Conservation (phyloP, 2,113 vertebrate genomes). For the Glaucomys volans region DNA sequence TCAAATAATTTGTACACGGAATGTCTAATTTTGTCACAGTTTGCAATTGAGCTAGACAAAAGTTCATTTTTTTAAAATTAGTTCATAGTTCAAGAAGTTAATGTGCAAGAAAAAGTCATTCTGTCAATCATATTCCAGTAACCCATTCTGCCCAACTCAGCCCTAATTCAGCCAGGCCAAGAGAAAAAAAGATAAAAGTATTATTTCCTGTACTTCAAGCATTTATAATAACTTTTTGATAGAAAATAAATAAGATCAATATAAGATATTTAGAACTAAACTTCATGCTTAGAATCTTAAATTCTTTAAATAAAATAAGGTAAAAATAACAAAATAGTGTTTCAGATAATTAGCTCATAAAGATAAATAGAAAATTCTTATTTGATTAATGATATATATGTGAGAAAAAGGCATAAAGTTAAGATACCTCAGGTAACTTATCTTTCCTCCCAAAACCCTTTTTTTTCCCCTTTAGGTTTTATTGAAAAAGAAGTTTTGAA, state of each 20-base stretch:
- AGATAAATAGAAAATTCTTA: conserved; percentile 10
- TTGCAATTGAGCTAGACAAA: neutral
- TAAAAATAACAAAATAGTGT: conserved; percentile 23
- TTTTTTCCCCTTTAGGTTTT: neutral
- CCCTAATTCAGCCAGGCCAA: neutral
- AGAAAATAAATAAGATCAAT: conserved; percentile 14
- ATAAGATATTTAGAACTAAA: conserved; percentile 8
- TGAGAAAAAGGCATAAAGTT: neutral
- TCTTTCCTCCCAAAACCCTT: neutral
- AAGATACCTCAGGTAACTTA: neutral
- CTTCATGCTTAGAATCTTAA: conserved; percentile 26
- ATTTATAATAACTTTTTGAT: conserved; percentile 43
- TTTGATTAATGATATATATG: neutral
- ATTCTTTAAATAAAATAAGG: conserved; percentile 23
- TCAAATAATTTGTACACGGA: neutral
- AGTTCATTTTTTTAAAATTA: conserved; percentile 10
- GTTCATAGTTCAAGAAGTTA: conserved; percentile 6
- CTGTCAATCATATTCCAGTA: neutral
- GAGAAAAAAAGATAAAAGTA: neutral
- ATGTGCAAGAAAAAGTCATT: neutral
- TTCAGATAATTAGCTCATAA: conserved; percentile 29
- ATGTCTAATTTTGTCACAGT: neutral
- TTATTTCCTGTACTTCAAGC: neutral
- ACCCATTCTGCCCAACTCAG: neutral
- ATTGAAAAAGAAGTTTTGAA: neutral